Base-by-base conservation (phyloP, 2,888 invertebrate species). In the Malacosoma neustria region DNA sequence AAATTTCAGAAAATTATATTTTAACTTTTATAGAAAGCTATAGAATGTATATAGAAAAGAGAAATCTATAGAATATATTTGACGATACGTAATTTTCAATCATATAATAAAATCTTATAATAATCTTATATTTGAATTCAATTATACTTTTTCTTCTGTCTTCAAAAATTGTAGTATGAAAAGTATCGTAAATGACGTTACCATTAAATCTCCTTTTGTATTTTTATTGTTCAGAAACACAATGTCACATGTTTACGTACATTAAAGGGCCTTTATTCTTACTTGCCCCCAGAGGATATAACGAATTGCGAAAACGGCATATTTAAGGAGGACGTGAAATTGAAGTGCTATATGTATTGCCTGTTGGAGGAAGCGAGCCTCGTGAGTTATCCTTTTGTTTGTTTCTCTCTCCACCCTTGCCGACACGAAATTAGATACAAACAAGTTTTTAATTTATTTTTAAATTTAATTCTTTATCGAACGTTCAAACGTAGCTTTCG, bases 281-380 rank as follows among this genome's bases (percentile, higher is more conserved):
- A 64, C 64, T 73, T 75, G 72, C 60, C 74, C 76, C 72, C 81
- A 86, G 86, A 74, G 74, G 87, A 87, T 68, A 84, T 86, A 69
- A 55, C 63, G 67, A 85, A 87, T 76, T 87, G 86, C 66, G 85
- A 85, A 77, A 77, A 76, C 59, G 87, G 87, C 71, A 82, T 85
- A 76, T 87, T 87, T 77, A 82, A 86, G 70, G 85, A 86, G 61
- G 84, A 87, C 62, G 51, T 61, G 53, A 84, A 84, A 75, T 74
- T 87, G 72, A 84, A 85, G 73, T 84, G 86, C 75, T 87, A 87
- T 70, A 86, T 86, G 87, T 84, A 75, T 73, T 87, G 86, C 66
- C 63, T 87, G 46, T 44, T 86, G 67, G 86, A 85, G 55, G 86
- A 84, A 68, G 79, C 81, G 54, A 82, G 74, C 51, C 75, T 87